Base-by-base conservation (phyloP, 2,797 vertebrate species). In the Staurois parvus region DNA sequence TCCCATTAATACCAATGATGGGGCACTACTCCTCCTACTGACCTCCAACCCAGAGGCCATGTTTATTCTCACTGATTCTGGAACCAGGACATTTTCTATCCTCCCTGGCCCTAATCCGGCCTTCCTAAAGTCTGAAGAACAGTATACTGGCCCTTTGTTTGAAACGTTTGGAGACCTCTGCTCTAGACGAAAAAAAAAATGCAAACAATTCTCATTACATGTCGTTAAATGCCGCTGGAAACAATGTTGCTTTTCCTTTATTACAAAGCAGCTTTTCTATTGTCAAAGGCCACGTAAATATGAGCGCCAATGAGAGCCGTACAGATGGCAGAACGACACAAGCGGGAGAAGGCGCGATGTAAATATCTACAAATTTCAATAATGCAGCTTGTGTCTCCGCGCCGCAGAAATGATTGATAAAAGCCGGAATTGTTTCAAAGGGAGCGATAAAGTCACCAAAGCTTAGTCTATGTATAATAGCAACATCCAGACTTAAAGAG, bases 201-300 rank as follows among this genome's bases (percentile, higher is more conserved):
- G 48, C 17, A 5, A 52, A 17, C 4, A 52, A 52, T 52, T 52
- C 48, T 19, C 19, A 17, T 17, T 19, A 1, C 17, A 15, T 4
- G 48, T 52, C 48, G 19, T 17, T 52, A 17, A 19, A 52, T 19
- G 15, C 15, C 0, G 4, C 17, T 52, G 24, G 21, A 64, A 64
- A 64, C 59, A 64, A 64, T 64, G 59, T 64, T 64, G 59, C 21
- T 64, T 64, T 64, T 64, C 21, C n/a, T 64, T 64, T 64, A 64
- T 26, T 24, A 64, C 59, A 64, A 64, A 64, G n/a, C 48, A 52
- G 48, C n/a, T 26, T 64, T 12, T 26, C 59, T 26, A 64, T 64
- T 26, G 59, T 26, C 59, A 64, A 26, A 64, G n/a, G 56, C 56
- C 56, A 0, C 13, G 19, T 59, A 59, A 59, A 59, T 26, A 21